A percentile compares a stretch with the other conserved stretches of the same genome.
Evolutionary conservation across 2,888 invertebrate species (phyloP).

Genomic region (Encarsia formosa): DNA sequence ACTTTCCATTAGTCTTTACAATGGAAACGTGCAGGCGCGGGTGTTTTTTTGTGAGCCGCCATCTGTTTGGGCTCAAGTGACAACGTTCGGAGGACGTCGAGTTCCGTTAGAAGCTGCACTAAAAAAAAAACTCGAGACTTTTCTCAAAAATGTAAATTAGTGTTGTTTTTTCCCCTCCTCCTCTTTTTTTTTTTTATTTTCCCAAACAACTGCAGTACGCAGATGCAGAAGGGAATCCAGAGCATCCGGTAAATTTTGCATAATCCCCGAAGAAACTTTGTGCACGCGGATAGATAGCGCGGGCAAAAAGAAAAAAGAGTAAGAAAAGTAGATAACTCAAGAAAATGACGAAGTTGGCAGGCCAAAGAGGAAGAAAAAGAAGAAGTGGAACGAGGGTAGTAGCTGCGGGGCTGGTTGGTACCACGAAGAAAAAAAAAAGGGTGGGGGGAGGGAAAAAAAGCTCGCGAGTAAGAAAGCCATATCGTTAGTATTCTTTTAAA

Average conservation of each 20-base stretch:
- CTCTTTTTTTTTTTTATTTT: too few relatives aligned
- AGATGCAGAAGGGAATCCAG: too few relatives aligned
- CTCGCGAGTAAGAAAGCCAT: conserved; percentile 40
- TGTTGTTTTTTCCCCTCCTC: too few relatives aligned
- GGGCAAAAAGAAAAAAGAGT: background rate
- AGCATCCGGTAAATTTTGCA: too few relatives aligned
- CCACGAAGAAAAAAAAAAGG: background rate
- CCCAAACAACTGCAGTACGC: too few relatives aligned
- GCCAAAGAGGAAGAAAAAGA: conserved; percentile 4
- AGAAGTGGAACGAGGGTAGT: background rate
- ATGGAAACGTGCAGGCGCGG: conserved; percentile 47
- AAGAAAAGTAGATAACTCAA: too few relatives aligned
- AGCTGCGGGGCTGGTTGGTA: background rate
- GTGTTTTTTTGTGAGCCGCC: conserved; percentile 38
- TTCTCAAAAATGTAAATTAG: too few relatives aligned
- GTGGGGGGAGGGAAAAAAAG: conserved; percentile 14
- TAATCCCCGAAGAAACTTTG: too few relatives aligned
- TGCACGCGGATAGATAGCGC: too few relatives aligned
- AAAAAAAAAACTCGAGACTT: too few relatives aligned
- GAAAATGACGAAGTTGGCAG: background rate
- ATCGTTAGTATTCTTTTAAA: conserved; percentile 52
- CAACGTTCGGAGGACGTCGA: conserved; percentile 31
- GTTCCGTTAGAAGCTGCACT: too few relatives aligned
- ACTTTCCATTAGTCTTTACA: conserved; percentile 48
- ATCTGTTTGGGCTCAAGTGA: conserved; percentile 51